phyloP scores from a whole-genome alignment of 2,113 vertebrate genomes.

The Chionomys nivalis region DNA sequence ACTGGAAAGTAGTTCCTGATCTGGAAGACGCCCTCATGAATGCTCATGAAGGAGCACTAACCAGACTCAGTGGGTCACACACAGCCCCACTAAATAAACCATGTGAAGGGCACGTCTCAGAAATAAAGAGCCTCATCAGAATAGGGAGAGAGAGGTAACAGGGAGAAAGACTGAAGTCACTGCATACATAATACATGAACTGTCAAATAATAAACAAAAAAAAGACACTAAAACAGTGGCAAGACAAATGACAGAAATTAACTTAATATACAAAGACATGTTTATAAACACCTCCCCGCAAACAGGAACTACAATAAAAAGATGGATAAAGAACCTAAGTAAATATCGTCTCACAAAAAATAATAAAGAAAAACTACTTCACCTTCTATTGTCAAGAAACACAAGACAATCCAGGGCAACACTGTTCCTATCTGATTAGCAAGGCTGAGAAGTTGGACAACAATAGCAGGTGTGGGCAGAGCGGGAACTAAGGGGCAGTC shows the following conservation, averaged over 20 bases:
- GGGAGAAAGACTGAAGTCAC: not conserved
- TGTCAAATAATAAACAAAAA: not conserved
- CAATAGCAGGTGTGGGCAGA: not conserved
- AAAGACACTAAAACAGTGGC: not conserved
- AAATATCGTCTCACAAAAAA: not conserved
- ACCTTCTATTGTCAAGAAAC: not conserved
- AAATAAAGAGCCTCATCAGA: not conserved
- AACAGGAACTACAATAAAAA: not conserved
- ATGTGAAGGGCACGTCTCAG: not conserved
- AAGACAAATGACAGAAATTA: not conserved
- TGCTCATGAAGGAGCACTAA: not conserved
- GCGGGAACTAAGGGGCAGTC: not conserved
- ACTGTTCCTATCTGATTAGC: not conserved
- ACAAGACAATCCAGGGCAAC: not conserved
- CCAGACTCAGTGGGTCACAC: not conserved
- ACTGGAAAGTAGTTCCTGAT: not conserved
- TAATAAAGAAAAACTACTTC: not conserved
- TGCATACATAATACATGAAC: not conserved
- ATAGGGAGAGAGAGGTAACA: not conserved
- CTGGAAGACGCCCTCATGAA: not conserved
- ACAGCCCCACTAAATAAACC: not conserved
- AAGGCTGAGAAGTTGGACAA: not conserved
- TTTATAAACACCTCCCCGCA: not conserved
- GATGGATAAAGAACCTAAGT: not conserved
- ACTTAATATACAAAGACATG: not conserved